Evolutionary conservation across 2,888 invertebrate species (phyloP).

Genomic region (Parelbella ahira): DNA sequence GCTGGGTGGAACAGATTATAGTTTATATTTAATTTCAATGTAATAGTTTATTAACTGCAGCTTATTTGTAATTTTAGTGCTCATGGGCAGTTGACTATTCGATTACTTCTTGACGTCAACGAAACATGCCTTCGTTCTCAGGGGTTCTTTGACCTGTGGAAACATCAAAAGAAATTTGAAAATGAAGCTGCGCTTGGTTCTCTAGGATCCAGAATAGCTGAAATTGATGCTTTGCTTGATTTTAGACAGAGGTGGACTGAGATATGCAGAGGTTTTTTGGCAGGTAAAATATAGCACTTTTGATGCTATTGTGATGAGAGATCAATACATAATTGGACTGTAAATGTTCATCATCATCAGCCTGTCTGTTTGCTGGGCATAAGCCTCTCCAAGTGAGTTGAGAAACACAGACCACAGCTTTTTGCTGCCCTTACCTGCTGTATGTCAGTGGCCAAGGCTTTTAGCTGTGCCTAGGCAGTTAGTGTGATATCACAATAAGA

Average conservation of each 20-base stretch:
- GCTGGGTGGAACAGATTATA: too few relatives aligned
- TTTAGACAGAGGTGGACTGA: slow-evolving; percentile 82
- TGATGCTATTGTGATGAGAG: too few relatives aligned
- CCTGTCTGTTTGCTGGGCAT: too few relatives aligned
- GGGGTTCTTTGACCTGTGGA: slow-evolving; percentile 94
- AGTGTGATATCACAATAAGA: too few relatives aligned
- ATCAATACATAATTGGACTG: too few relatives aligned
- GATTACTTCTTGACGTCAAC: slow-evolving; percentile 94
- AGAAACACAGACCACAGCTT: too few relatives aligned
- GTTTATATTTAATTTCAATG: too few relatives aligned
- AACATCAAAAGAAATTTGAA: slow-evolving; percentile 92
- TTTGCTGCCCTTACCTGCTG: too few relatives aligned
- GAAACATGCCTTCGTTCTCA: slow-evolving; percentile 94
- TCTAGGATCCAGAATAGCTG: slow-evolving; percentile 83
- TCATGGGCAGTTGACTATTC: slow-evolving; percentile 92
- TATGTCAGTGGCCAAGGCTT: too few relatives aligned
- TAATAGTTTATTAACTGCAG: slow-evolving; percentile 20
- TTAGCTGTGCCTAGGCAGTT: too few relatives aligned
- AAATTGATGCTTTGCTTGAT: slow-evolving; percentile 85
- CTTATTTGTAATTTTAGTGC: slow-evolving; percentile 63
- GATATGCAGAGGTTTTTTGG: slow-evolving; percentile 83
- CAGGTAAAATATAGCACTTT: slow-evolving; percentile 60
- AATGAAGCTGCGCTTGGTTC: slow-evolving; percentile 89
- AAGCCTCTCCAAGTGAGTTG: too few relatives aligned
- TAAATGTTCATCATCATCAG: too few relatives aligned